Conservation (phyloP, 1,140 invertebrate genomes). For the Thalassaphorura encarpata region DNA sequence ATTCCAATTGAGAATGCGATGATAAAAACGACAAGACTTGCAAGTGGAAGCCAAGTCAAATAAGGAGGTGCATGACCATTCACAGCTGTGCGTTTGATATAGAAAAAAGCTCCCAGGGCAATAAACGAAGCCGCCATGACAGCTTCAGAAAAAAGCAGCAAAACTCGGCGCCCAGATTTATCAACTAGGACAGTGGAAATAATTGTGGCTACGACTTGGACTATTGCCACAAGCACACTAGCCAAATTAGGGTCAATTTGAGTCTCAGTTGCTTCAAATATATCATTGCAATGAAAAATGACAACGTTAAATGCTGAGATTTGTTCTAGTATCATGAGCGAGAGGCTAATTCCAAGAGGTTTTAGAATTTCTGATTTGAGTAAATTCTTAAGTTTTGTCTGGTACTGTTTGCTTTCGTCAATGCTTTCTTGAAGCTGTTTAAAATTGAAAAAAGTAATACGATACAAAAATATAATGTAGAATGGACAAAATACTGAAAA, state of each 20-base stretch:
- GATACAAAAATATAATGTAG: too few relatives aligned
- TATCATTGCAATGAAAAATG: slow-evolving; percentile 70
- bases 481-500: neutral
- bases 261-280: slow-evolving; percentile 26
- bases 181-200: slow-evolving; percentile 44
- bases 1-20: slow-evolving; percentile 41
- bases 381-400: neutral
- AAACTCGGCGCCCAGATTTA: slow-evolving; percentile 44
- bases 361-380: slow-evolving; percentile 34
- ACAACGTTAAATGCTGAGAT: slow-evolving; percentile 73
- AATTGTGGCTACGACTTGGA: slow-evolving; percentile 38
- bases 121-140: slow-evolving; percentile 39
- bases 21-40: slow-evolving; percentile 14
- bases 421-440: neutral
- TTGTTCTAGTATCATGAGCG: slow-evolving; percentile 73
- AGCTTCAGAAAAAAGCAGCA: slow-evolving; percentile 44
- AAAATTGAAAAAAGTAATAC: neutral
- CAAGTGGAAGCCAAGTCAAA: neutral
- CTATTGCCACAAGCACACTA: slow-evolving; percentile 40
- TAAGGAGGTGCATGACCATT: neutral
- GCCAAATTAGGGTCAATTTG: slow-evolving; percentile 39
- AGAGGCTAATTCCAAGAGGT: slow-evolving; percentile 61
- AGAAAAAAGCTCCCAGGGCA: slow-evolving; percentile 39
- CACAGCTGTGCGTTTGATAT: slow-evolving; percentile 24
- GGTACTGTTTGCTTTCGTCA: neutral